Percentiles rank a stretch among this genome's conserved stretches.
These are phyloP conservation scores for Acinonyx jubatus DNA, from an alignment of 2,113 vertebrate genomes.

Conservation along the genomic window DNA sequence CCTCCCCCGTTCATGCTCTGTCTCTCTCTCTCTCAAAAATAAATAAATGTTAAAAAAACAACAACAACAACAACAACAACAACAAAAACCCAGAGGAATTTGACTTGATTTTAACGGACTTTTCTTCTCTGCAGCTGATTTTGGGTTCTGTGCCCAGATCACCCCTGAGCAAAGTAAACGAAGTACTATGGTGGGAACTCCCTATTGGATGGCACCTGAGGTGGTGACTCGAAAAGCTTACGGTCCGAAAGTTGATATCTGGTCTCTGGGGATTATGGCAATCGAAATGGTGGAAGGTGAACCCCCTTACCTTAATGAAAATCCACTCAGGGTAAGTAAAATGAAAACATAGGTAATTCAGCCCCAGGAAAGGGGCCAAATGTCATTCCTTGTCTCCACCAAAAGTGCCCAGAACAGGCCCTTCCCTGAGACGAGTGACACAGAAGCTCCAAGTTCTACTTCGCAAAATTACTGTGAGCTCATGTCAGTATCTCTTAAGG, in stretches of 20 bases:
- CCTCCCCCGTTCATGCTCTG: too few species aligned
- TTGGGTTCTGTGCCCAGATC: conserved; percentile 99
- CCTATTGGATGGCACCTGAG: conserved; percentile 99
- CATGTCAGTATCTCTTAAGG: not conserved
- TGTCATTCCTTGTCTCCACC: not conserved
- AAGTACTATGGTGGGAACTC: conserved; percentile 99
- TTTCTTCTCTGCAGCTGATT: conserved; percentile 91
- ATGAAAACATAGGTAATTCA: not conserved
- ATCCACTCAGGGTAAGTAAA: conserved; percentile 96
- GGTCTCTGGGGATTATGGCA: conserved; percentile 99
- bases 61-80: too few species aligned
- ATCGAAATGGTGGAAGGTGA: conserved; percentile 99
- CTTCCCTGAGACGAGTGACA: not conserved
- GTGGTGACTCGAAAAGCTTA: conserved; percentile 98
- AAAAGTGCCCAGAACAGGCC: not conserved
- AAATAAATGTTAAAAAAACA: not conserved
- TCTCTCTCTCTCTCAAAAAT: too few species aligned
- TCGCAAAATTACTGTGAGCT: not conserved
- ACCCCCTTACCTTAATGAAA: conserved; percentile 98
- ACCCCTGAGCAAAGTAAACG: conserved; percentile 99
- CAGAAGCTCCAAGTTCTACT: not conserved
- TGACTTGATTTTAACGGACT: conserved; percentile 55
- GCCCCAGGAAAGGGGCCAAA: not conserved
- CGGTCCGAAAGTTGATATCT: conserved; percentile 98
- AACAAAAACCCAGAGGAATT: conserved; percentile 28